Evolutionary conservation across 1,140 invertebrate species (phyloP).

Genomic region (Papilio xuthus): DNA sequence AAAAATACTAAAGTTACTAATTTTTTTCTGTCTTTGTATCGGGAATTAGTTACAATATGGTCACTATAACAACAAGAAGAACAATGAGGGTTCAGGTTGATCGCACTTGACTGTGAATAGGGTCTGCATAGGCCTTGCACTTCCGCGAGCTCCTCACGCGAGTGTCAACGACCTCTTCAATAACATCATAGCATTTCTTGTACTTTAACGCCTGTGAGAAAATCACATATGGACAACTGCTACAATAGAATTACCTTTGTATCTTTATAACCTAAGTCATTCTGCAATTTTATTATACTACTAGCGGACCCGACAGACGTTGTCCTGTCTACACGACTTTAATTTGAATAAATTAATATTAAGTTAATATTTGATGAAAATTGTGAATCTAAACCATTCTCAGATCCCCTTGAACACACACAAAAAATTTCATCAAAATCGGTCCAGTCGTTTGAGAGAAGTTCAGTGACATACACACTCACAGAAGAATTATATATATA

Average conservation of each 20-base stretch:
- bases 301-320: too few relatives aligned
- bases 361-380: too few relatives aligned
- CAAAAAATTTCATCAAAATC: too few relatives aligned
- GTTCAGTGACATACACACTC: too few relatives aligned
- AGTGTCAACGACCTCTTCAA: constrained; percentile 64
- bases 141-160: constrained; percentile 65
- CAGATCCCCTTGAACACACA: too few relatives aligned
- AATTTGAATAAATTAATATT: too few relatives aligned
- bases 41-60: not conserved
- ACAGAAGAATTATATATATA: too few relatives aligned
- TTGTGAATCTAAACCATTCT: too few relatives aligned
- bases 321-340: too few relatives aligned
- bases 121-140: constrained; percentile 57
- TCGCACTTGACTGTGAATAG: constrained; percentile 71
- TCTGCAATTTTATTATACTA: not conserved
- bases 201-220: constrained; percentile 17
- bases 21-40: constrained; percentile 41
- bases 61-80: constrained; percentile 41
- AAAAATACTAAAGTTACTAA: not conserved
- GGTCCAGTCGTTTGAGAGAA: too few relatives aligned
- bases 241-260: constrained; percentile 16
- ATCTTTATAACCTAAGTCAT: not conserved
- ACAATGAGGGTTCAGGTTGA: constrained; percentile 73
- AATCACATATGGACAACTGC: not conserved
- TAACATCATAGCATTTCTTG: constrained; percentile 41